Conservation (phyloP, 23 tunicate genomes). For the Oikopleura vanhoeffeni region DNA sequence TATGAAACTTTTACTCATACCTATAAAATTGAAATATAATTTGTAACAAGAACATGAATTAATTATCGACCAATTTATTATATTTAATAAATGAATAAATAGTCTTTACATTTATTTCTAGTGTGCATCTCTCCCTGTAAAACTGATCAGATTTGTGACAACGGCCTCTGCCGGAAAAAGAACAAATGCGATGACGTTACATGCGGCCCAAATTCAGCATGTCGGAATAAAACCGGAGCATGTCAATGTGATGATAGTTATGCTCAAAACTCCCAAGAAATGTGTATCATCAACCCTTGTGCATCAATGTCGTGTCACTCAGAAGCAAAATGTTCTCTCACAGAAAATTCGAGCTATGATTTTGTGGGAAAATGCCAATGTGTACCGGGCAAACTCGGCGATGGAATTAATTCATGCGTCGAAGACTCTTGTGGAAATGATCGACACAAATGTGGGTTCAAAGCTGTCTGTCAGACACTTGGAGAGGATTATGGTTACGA, state of each 20-base stretch:
- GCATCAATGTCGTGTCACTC: background rate
- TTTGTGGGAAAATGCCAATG: background rate
- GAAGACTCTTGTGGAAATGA: background rate
- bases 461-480: background rate
- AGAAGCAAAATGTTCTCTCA: background rate
- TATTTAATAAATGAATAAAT: too few species aligned
- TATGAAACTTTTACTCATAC: too few species aligned
- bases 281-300: background rate
- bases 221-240: background rate
- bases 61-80: too few species aligned
- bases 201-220: background rate
- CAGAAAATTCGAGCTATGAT: background rate
- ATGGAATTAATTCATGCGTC: background rate
- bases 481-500: background rate
- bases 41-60: too few species aligned
- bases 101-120: too few species aligned
- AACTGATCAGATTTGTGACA: background rate
- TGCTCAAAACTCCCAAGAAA: background rate
- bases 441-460: background rate
- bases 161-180: background rate
- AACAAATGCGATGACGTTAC: background rate
- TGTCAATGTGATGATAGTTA: background rate
- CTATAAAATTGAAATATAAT: too few species aligned
- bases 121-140: too few species aligned
- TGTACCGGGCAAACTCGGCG: background rate